Conservation (phyloP, 2,888 invertebrate species). For the Pocota personata region DNA sequence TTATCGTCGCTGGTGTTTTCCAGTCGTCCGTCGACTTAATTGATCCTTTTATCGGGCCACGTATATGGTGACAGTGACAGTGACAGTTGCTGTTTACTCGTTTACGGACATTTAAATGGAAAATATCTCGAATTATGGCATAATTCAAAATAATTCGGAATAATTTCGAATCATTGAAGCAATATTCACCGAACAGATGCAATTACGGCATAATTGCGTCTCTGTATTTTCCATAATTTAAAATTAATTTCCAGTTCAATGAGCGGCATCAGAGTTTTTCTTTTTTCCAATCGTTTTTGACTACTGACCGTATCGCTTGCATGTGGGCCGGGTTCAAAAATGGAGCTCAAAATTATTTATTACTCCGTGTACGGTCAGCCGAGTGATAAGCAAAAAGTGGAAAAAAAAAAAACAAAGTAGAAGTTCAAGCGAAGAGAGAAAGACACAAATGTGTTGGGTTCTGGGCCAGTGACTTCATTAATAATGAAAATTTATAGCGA, state of each 20-base stretch:
- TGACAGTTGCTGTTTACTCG: constrained; percentile 11
- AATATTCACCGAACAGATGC: constrained; percentile 30
- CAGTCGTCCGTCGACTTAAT: constrained; percentile 29
- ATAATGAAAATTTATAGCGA: constrained; percentile 70
- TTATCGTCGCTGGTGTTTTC: constrained; percentile 40
- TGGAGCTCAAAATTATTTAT: constrained; percentile 62
- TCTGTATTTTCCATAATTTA: constrained; percentile 34
- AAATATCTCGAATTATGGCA: constrained; percentile 49
- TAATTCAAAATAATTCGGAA: constrained; percentile 44
- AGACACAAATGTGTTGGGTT: constrained; percentile 30
- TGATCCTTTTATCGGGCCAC: constrained; percentile 58
- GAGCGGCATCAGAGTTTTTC: not conserved
- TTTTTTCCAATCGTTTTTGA: constrained; percentile 6
- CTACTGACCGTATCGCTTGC: constrained; percentile 44
- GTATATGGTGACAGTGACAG: constrained; percentile 47
- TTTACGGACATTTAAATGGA: constrained; percentile 34
- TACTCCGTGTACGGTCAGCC: constrained; percentile 11
- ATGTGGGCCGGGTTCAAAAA: not conserved
- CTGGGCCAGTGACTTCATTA: constrained; percentile 68
- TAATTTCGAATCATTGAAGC: constrained; percentile 36
- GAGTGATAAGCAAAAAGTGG: constrained; percentile 28
- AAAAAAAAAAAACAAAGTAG: not conserved
- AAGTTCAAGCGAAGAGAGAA: not conserved
- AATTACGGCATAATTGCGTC: constrained; percentile 46
- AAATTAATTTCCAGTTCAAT: constrained; percentile 61